These are phyloP conservation scores for Mandrillus leucophaeus DNA, from an alignment of 2,113 vertebrate genomes.

Conservation along the genomic window DNA sequence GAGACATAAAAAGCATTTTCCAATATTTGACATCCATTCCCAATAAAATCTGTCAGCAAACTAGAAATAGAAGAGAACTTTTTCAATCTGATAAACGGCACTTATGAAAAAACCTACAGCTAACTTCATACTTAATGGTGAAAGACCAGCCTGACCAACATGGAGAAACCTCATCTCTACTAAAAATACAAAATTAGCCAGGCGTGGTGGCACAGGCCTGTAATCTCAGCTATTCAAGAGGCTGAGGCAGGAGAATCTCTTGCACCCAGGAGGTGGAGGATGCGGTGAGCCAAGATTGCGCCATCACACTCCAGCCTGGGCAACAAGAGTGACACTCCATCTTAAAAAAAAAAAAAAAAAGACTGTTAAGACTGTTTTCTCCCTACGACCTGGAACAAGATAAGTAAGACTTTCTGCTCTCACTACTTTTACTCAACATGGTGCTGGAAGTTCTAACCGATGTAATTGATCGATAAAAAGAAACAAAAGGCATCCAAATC, in stretches of 20 bases:
- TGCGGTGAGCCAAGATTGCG: no score
- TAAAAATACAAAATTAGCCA: no score
- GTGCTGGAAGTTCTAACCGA: neutral
- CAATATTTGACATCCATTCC: neutral
- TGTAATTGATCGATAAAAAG: neutral
- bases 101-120: neutral
- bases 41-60: neutral
- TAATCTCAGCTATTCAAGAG: no score
- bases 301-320: no score
- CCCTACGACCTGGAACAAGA: neutral
- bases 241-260: no score
- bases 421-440: neutral
- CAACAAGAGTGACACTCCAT: no score
- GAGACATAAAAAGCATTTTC: neutral
- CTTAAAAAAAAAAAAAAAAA: no score
- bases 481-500: no score
- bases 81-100: neutral
- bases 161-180: no score
- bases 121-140: neutral
- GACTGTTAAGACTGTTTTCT: neutral
- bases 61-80: neutral
- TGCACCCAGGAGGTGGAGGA: no score
- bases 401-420: neutral
- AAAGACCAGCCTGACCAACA: neutral
- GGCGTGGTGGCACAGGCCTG: no score